These are phyloP conservation scores for Rostratula benghalensis DNA, from an alignment of 2,113 vertebrate genomes.

Conservation along the genomic window DNA sequence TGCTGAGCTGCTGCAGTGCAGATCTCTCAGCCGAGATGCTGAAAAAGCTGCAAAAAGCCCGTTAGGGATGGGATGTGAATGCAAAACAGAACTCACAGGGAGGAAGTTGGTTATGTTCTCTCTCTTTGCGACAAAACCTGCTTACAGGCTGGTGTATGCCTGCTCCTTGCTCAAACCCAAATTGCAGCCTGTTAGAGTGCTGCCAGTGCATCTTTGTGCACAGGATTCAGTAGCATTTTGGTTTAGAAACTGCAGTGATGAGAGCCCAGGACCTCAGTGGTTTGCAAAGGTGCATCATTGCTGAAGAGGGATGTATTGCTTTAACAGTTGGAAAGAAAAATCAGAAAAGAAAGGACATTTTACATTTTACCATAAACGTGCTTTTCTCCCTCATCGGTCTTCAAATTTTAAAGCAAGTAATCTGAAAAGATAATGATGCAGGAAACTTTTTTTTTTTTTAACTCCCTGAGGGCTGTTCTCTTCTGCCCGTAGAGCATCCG, in stretches of 20 bases:
- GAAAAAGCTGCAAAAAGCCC: background rate
- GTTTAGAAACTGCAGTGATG: background rate
- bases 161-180: background rate
- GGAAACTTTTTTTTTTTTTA: background rate
- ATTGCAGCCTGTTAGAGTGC: rapidly evolving
- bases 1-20: slow-evolving; percentile 51
- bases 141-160: background rate
- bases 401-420: background rate
- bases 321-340: background rate
- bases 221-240: background rate
- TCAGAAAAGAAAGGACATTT: background rate
- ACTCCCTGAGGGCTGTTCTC: background rate
- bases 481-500: rapidly evolving
- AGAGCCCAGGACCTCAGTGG: background rate
- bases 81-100: background rate
- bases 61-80: background rate
- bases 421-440: background rate
- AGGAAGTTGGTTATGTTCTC: background rate
- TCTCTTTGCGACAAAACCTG: background rate
- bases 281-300: background rate
- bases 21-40: background rate
- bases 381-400: background rate
- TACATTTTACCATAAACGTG: background rate
- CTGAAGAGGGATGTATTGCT: background rate
- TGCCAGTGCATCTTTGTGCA: rapidly evolving